A percentile compares a stretch with the other conserved stretches of the same genome.
Evolutionary conservation across 1,140 invertebrate species (phyloP).

Genomic region (Lasioglossum baleicum): DNA sequence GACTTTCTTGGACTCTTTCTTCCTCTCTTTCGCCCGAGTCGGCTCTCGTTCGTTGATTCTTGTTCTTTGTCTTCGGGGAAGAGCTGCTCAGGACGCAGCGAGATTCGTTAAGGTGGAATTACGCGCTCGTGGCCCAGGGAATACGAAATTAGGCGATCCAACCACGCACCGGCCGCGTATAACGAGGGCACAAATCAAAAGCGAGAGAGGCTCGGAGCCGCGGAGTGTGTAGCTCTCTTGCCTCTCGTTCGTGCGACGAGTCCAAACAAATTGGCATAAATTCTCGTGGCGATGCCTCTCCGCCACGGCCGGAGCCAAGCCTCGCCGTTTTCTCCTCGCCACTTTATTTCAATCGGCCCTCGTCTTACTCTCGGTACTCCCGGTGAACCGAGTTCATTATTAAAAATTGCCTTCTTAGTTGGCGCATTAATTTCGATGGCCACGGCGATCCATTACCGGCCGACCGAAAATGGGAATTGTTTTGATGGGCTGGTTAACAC

Average conservation of each 20-base stretch:
- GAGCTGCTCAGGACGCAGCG: slow-evolving; percentile 33
- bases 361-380: no score
- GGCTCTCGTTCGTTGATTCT: no score
- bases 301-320: background rate
- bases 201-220: slow-evolving; percentile 55
- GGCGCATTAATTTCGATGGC: no score
- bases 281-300: slow-evolving; percentile 60
- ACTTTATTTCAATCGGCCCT: slow-evolving; percentile 3
- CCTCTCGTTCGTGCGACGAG: slow-evolving; percentile 54
- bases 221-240: slow-evolving; percentile 49
- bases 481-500: no score
- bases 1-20: background rate
- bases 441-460: no score
- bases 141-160: slow-evolving; percentile 72
- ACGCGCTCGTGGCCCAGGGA: slow-evolving; percentile 66
- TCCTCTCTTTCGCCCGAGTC: no score
- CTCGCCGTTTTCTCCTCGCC: background rate
- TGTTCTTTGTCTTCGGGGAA: no score
- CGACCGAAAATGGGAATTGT: no score
- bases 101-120: slow-evolving; percentile 72
- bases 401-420: background rate
- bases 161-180: slow-evolving; percentile 51
- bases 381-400: background rate
- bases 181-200: slow-evolving; percentile 76
- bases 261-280: slow-evolving; percentile 77